Evolutionary conservation across 2,797 vertebrate genomes (phyloP).

Genomic region (Argentina silus): DNA sequence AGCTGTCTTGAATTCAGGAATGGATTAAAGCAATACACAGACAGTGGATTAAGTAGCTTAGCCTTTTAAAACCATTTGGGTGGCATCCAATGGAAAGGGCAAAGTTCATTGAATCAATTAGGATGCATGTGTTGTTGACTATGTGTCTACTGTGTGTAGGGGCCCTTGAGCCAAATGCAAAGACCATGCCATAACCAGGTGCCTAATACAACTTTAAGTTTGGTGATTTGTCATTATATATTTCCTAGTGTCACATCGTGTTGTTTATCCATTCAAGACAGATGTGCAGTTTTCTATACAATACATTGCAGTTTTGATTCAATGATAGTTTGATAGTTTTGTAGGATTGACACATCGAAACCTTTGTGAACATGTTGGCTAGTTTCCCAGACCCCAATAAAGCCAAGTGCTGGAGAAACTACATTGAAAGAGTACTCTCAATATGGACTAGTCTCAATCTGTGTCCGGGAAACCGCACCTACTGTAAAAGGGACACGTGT

Average conservation of each 20-base stretch:
- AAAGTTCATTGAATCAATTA: constrained; percentile 7
- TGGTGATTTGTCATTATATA: too few species aligned
- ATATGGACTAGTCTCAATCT: too few species aligned
- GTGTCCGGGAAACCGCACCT: too few species aligned
- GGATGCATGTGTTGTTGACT: neutral
- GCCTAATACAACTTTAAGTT: neutral
- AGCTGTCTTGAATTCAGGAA: constrained; percentile 42
- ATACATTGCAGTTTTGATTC: too few species aligned
- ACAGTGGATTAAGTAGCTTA: constrained; percentile 49
- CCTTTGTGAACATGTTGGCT: too few species aligned
- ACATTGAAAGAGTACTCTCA: too few species aligned
- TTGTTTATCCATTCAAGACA: neutral
- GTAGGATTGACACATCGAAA: too few species aligned
- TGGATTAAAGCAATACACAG: constrained; percentile 44
- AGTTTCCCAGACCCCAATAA: too few species aligned
- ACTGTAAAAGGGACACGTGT: too few species aligned
- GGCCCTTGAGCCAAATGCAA: neutral
- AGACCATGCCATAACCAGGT: neutral
- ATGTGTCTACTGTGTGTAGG: neutral
- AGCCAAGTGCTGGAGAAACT: too few species aligned
- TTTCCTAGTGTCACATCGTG: neutral
- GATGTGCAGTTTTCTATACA: neutral
- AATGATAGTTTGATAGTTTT: too few species aligned
- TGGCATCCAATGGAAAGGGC: neutral
- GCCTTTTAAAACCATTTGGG: constrained; percentile 20